These are phyloP conservation scores for Drosophila rhopaloa DNA, from an alignment of 1,140 invertebrate genomes.

Conservation along the genomic window DNA sequence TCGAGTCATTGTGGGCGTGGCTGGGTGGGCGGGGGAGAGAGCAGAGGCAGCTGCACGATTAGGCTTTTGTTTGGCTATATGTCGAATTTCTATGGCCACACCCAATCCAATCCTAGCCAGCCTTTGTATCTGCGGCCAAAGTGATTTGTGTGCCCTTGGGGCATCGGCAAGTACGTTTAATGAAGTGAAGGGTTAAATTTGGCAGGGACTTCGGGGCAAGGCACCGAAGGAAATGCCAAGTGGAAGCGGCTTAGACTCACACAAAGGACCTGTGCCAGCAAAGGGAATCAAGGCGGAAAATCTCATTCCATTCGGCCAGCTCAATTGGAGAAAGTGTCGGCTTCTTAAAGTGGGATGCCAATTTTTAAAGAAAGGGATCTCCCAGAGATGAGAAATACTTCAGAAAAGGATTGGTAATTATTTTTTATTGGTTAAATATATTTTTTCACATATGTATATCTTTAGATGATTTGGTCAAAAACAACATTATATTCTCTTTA, in stretches of 20 bases:
- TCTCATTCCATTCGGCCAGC: slow-evolving; percentile 21
- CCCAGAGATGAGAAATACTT: neutral
- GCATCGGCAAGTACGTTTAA: slow-evolving; percentile 75
- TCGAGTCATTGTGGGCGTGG: slow-evolving; percentile 42
- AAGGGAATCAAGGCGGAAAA: slow-evolving; percentile 36
- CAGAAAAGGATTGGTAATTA: neutral
- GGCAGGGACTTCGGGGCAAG: slow-evolving; percentile 28
- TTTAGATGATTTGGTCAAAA: too few species aligned
- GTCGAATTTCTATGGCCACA: slow-evolving; percentile 80
- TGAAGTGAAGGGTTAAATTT: slow-evolving; percentile 82
- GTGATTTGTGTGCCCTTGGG: slow-evolving; percentile 75
- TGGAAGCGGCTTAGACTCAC: slow-evolving; percentile 56
- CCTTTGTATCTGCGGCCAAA: slow-evolving; percentile 73
- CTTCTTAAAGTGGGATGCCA: slow-evolving; percentile 15
- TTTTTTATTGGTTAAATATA: too few species aligned
- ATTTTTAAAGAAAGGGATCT: neutral
- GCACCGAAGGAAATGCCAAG: slow-evolving; percentile 34
- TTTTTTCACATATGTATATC: too few species aligned
- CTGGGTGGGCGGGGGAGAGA: neutral
- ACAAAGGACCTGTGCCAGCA: slow-evolving; percentile 27
- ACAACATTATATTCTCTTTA: too few species aligned
- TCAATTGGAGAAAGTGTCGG: slow-evolving; percentile 55
- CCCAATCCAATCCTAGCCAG: slow-evolving; percentile 45
- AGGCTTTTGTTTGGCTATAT: slow-evolving; percentile 80
- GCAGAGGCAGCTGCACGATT: slow-evolving; percentile 69